A percentile compares a stretch with the other conserved stretches of the same genome.
Conservation (phyloP, 2,113 vertebrate species). For the Epinephelus fuscoguttatus region DNA sequence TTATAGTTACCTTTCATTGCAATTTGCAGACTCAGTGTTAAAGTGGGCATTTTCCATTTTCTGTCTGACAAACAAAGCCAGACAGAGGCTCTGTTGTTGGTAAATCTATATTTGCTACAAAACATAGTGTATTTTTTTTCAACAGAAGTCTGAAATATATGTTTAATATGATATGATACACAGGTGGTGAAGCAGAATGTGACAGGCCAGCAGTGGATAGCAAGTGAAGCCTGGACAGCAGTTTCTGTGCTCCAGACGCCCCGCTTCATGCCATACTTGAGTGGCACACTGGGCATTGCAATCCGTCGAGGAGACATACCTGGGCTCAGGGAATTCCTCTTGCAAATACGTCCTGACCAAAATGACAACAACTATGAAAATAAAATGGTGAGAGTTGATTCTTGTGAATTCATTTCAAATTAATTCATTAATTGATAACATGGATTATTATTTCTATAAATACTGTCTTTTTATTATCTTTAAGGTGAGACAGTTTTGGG, state of each 20-base stretch:
- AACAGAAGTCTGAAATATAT: too few relatives aligned
- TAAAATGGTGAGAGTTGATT: constrained; percentile 35
- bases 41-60: too few relatives aligned
- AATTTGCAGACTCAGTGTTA: too few relatives aligned
- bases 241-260: constrained; percentile 50
- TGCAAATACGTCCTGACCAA: constrained; percentile 43
- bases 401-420: not conserved
- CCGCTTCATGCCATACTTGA: constrained; percentile 58
- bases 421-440: not conserved
- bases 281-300: constrained; percentile 68
- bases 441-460: too few relatives aligned
- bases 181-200: constrained; percentile 75
- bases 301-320: constrained; percentile 76
- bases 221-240: constrained; percentile 67
- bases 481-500: constrained; percentile 72
- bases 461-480: not conserved
- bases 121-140: too few relatives aligned
- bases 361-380: constrained; percentile 8
- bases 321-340: constrained; percentile 55
- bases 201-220: constrained; percentile 80
- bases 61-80: too few relatives aligned
- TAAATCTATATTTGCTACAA: too few relatives aligned
- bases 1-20: too few relatives aligned
- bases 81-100: too few relatives aligned
- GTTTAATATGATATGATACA: not conserved